These are phyloP conservation scores for Sipha maydis DNA, from an alignment of 2,888 invertebrate species.

Conservation along the genomic window DNA sequence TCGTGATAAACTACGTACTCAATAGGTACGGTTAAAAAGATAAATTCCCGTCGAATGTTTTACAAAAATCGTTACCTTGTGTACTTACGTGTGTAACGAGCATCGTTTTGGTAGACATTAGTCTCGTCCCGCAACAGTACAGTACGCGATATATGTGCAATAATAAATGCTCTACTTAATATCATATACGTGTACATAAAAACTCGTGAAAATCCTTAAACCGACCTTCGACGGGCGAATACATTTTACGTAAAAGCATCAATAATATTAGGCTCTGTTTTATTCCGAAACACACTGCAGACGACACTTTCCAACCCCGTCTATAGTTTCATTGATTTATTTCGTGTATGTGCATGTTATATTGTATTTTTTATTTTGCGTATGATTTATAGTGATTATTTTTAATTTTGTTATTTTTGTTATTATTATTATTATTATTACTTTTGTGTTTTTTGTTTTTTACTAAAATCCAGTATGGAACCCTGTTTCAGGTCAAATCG, in stretches of 20 bases:
- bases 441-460: not conserved
- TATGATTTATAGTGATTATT: constrained; percentile 31
- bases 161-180: no score
- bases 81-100: no score
- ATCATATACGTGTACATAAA: not conserved
- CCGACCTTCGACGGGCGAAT: not conserved
- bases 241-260: not conserved
- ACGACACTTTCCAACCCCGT: not conserved
- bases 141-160: no score
- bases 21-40: no score
- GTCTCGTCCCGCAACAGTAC: no score
- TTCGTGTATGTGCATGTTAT: constrained; percentile 33
- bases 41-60: no score
- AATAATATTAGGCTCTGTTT: not conserved
- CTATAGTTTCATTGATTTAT: constrained; percentile 25
- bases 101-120: no score
- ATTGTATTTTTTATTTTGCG: not conserved
- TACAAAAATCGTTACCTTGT: no score
- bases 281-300: not conserved
- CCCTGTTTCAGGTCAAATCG: constrained; percentile 60
- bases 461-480: constrained; percentile 33
- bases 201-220: not conserved
- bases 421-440: no score
- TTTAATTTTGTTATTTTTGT: constrained; percentile 1
- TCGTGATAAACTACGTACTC: no score